A percentile compares a stretch with the other conserved stretches of the same genome.
Conservation (phyloP, 2,888 invertebrate species). For the Boloria selene region DNA sequence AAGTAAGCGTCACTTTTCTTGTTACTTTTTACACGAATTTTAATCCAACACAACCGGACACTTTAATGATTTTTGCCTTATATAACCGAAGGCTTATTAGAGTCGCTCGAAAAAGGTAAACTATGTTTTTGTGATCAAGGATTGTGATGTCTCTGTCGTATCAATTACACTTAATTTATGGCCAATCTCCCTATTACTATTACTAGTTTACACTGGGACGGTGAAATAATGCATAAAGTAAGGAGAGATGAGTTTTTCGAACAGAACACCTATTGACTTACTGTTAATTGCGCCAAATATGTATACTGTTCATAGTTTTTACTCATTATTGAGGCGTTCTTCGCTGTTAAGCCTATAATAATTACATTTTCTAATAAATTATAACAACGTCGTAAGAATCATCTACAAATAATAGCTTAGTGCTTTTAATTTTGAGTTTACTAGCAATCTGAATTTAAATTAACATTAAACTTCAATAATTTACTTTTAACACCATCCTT, state of each 20-base stretch:
- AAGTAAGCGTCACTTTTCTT: slow-evolving; percentile 33
- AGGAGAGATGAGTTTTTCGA: slow-evolving; percentile 20
- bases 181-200: slow-evolving; percentile 35
- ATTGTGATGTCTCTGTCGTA: slow-evolving; percentile 43
- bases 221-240: slow-evolving; percentile 20
- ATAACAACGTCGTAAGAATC: neutral
- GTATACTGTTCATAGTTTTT: slow-evolving; percentile 17
- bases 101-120: slow-evolving; percentile 39
- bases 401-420: neutral
- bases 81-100: slow-evolving; percentile 40
- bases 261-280: slow-evolving; percentile 14
- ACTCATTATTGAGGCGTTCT: neutral
- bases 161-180: slow-evolving; percentile 43
- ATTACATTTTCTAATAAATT: slow-evolving; percentile 1
- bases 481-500: too few species aligned
- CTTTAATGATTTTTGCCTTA: slow-evolving; percentile 44
- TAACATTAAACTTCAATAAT: slow-evolving; percentile 1
- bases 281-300: slow-evolving; percentile 28
- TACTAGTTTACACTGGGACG: slow-evolving; percentile 36
- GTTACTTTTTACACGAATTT: slow-evolving; percentile 41
- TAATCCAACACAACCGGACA: slow-evolving; percentile 40
- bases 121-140: slow-evolving; percentile 36
- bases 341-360: neutral
- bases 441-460: neutral
- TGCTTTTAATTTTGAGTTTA: neutral